These are phyloP conservation scores for Aurelia sp. DNA, from an alignment of 30 jellyfish, hydroid and myxozoan genomes.

Conservation along the genomic window DNA sequence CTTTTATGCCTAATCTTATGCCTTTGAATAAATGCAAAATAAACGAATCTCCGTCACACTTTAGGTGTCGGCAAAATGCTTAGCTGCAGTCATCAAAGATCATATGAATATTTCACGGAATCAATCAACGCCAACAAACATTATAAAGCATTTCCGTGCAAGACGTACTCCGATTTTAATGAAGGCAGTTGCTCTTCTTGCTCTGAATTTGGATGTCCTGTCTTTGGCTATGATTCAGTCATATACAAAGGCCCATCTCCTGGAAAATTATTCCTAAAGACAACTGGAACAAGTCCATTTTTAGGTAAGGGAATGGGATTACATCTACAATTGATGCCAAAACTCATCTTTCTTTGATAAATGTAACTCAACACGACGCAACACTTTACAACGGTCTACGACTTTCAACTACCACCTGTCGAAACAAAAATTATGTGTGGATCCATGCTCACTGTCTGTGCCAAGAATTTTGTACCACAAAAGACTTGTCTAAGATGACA, in stretches of 20 bases:
- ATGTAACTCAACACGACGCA: too few species aligned
- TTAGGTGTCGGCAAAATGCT: constrained; percentile 59
- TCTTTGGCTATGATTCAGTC: constrained; percentile 67
- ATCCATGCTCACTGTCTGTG: too few species aligned
- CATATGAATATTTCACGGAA: constrained; percentile 53
- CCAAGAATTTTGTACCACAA: too few species aligned
- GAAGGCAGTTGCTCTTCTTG: constrained; percentile 59
- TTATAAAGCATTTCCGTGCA: constrained; percentile 57
- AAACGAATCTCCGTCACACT: neutral
- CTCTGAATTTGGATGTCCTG: constrained; percentile 61
- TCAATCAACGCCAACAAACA: constrained; percentile 36
- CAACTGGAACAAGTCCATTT: constrained; percentile 52
- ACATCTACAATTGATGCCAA: too few species aligned
- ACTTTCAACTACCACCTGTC: too few species aligned
- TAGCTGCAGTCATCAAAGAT: constrained; percentile 83
- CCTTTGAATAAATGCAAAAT: too few species aligned
- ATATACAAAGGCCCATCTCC: constrained; percentile 23
- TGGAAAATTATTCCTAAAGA: constrained; percentile 55
- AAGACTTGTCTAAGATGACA: too few species aligned
- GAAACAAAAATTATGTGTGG: too few species aligned
- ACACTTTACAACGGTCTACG: too few species aligned
- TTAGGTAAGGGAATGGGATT: constrained; percentile 39
- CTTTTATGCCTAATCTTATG: too few species aligned
- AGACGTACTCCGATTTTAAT: constrained; percentile 39
- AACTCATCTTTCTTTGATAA: too few species aligned